Evolutionary conservation across 2,113 vertebrate species (phyloP), one percentile per base, ranked within the genome.

Genomic region (Erythrolamprus reginae): DNA sequence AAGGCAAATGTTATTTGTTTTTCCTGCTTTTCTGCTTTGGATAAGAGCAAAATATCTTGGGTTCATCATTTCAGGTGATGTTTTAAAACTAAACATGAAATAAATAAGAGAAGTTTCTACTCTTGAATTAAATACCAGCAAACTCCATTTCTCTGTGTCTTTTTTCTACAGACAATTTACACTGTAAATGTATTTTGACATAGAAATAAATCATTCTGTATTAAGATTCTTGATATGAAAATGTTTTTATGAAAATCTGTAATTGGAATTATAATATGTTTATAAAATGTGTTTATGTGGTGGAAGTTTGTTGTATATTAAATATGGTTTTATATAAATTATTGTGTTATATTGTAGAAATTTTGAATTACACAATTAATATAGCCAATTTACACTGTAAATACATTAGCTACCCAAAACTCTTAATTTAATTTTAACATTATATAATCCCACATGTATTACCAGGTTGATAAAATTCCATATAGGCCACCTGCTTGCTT

Each of bases 101-200:
- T 88, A 90, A 96, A 92, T 92, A 92, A 61, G 91, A 94, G 90
- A 93, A 89, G 86, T 90, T 90, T 92, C 93, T 94, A 94, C 94
- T 94, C 48, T 92, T 93, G 92, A 93, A 95, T 95, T 94, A 96
- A 91, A 90, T 95, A 94, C 97, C 96, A 97, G 96, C 97, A 95
- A 96, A 95, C 93, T 91, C 94, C 94, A 89, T 95, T 96, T 95
- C 91, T 97, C 91, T 95, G 94, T 96, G 93, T 97, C 94, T 94
- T 96, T 96, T 94, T 94, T 95, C 96, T 96, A 95, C 92, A 91
- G 96, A 88, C 95, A 95, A 91, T 96, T 96, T 95, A 94, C 95
- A 95, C 94, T 96, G 94, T 97, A 97, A 96, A 97, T 97, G 97
- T 97, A 97, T 97, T 97, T 97, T 97, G 97, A 95, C 97, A 97